These are phyloP conservation scores for Melanotaenia parkinsoni DNA, from an alignment of 2,797 vertebrate genomes.

Conservation along the genomic window DNA sequence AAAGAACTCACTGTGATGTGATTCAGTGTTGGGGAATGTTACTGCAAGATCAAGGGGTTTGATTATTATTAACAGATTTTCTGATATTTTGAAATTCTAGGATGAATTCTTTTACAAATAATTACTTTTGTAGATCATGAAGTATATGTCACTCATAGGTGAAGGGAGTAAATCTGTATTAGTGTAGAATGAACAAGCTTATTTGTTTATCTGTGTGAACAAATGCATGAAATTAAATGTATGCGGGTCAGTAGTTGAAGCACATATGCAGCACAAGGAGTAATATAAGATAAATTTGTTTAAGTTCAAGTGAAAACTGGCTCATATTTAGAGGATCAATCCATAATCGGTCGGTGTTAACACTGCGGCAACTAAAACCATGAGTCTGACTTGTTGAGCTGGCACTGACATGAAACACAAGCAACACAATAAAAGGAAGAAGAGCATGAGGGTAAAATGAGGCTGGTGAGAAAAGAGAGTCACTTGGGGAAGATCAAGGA, in stretches of 20 bases:
- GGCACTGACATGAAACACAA: constrained; percentile 37
- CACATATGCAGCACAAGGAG: constrained; percentile 16
- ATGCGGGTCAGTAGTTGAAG: constrained; percentile 50
- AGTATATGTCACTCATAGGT: not conserved
- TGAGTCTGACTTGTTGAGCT: constrained; percentile 16
- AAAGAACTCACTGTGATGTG: not conserved
- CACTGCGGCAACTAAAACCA: not conserved
- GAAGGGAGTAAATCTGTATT: constrained; percentile 18
- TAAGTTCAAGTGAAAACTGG: constrained; percentile 34
- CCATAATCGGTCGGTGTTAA: constrained; percentile 9
- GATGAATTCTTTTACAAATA: not conserved
- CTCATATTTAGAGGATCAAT: constrained; percentile 27
- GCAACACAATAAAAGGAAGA: constrained; percentile 37
- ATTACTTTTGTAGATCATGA: not conserved
- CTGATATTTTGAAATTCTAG: not conserved
- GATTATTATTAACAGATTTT: constrained; percentile 9
- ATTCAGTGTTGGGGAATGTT: not conserved
- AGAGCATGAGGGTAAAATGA: constrained; percentile 21
- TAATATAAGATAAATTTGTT: constrained; percentile 24
- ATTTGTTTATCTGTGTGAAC: constrained; percentile 8
- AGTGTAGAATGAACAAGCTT: not conserved
- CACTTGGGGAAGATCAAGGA: constrained; percentile 30
- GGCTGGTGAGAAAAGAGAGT: constrained; percentile 18
- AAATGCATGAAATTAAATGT: constrained; percentile 42
- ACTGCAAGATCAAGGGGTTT: not conserved